phyloP scores from a whole-genome alignment of 2,888 invertebrate genomes.

The Auanema freiburgensis region DNA sequence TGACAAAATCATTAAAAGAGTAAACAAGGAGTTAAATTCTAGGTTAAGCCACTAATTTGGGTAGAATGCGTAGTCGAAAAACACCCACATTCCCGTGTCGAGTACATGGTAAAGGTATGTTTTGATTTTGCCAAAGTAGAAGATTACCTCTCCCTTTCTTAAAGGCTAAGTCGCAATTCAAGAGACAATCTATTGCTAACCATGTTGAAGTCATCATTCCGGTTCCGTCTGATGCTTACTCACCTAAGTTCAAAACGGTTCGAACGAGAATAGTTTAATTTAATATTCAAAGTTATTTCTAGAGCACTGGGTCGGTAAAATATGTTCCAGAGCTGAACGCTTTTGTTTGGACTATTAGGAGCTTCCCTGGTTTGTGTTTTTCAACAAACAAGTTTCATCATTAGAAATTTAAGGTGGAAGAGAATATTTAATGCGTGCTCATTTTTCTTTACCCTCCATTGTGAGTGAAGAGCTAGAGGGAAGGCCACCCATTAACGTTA shows the following conservation, averaged over 20 bases:
- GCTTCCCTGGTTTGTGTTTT: slow-evolving; percentile 54
- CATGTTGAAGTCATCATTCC: slow-evolving; percentile 96
- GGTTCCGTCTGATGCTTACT: slow-evolving; percentile 93
- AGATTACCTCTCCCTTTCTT: slow-evolving; percentile 22
- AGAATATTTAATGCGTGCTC: slow-evolving; percentile 95
- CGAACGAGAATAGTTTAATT: background rate
- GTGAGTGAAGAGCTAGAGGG: slow-evolving; percentile 91
- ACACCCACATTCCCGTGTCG: slow-evolving; percentile 95
- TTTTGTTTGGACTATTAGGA: slow-evolving; percentile 78
- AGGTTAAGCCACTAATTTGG: slow-evolving; percentile 93
- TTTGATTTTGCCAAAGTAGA: background rate
- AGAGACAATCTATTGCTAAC: slow-evolving; percentile 93
- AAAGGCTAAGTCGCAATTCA: slow-evolving; percentile 92
- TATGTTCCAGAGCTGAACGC: slow-evolving; percentile 96
- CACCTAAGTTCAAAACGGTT: slow-evolving; percentile 79
- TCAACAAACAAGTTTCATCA: background rate
- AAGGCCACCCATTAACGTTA: slow-evolving; percentile 94
- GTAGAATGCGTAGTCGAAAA: slow-evolving; percentile 97
- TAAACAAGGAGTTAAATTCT: background rate
- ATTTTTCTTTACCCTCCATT: slow-evolving; percentile 94
- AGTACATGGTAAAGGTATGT: slow-evolving; percentile 87
- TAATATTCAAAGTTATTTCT: slow-evolving; percentile 3
- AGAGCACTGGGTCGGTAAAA: slow-evolving; percentile 79
- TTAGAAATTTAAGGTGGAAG: slow-evolving; percentile 77
- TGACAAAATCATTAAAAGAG: background rate